Evolutionary conservation across 2,113 vertebrate species (phyloP).

Genomic region (Cromileptes altivelis): DNA sequence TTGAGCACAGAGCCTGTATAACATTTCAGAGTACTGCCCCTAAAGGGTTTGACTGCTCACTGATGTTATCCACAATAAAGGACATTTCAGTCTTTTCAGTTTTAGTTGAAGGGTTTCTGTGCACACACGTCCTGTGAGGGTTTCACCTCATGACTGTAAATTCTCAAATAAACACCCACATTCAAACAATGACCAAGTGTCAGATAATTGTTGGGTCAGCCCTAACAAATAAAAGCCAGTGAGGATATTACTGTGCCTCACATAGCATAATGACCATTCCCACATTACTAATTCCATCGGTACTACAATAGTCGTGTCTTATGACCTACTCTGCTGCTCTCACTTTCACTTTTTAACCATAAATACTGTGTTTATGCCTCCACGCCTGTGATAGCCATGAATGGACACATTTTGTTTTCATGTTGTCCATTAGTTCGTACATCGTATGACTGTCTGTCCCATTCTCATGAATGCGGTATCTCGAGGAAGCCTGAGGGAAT

Average conservation of each 20-base stretch:
- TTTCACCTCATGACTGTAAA: not conserved
- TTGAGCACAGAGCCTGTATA: not conserved
- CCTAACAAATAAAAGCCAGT: not conserved
- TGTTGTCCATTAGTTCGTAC: no score
- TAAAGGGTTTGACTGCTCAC: conserved; percentile 24
- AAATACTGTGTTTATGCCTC: no score
- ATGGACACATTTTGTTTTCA: no score
- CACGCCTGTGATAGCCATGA: no score
- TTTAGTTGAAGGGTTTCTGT: not conserved
- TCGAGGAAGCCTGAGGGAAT: no score
- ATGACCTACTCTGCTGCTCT: no score
- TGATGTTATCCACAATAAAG: conserved; percentile 14
- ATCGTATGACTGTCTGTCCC: no score
- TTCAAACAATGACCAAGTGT: not conserved
- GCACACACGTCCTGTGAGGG: not conserved
- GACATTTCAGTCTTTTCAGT: not conserved
- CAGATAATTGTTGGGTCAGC: not conserved
- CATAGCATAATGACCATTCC: not conserved
- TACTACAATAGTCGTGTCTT: not conserved
- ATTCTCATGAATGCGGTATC: no score
- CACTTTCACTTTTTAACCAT: not conserved
- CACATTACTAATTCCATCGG: not conserved
- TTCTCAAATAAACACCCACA: not conserved
- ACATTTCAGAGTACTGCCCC: conserved; percentile 39
- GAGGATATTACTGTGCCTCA: not conserved